Evolutionary conservation across 2,113 vertebrate species (phyloP), one percentile per base, ranked within the genome.

Genomic region (cat (Felis catus)): DNA sequence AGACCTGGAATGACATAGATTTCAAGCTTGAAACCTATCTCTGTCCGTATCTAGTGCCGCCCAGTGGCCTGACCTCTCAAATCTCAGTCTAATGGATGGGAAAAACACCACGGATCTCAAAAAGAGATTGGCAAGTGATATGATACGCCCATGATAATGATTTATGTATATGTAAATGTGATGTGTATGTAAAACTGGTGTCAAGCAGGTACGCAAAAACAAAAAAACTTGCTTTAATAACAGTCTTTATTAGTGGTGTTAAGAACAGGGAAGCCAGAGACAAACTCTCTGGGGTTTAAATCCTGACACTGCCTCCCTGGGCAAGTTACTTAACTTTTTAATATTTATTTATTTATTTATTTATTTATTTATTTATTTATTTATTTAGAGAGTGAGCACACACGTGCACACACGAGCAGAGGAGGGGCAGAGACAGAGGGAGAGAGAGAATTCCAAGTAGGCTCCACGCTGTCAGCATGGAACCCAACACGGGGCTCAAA

Each of bases 201-300:
- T 68, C 83, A 74, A 90, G 82, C 8, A 94, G 33, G n/a, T 70
- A 79, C 65, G 48, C 29, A 94, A 92, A 89, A 94, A 14, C 15
- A 88, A 95, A 88, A 95, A 58, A 92, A 89, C 74, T 66, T 88
- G 85, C 70, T 93, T 96, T 55, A 94, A 14, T 63, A 85, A 74
- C 7, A 90, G 63, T 87, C 81, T 76, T 31, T 89, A 89, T 71
- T 68, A 48, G 18, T 78, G 61, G 41, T 73, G 21, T 81, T 88
- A 94, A 73, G 16, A 92, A 87, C n/a, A 85, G 74, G 53, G 48
- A 97, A 86, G n/a, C 21, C 73, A 29, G 39, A 94, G 79, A 31
- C 19, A 87, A 51, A 90, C 25, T 87, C n/a, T 41, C 73, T 19
- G 45, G 53, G 68, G 73, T 79, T 96, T 81, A 85, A 79, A 89